phyloP scores from a whole-genome alignment of 1,140 invertebrate genomes.

The Drosophila melanogaster region Release_6_plus_ISO1_MT NT_033777.3:9199501-9200000 shows the following conservation, averaged over 20 bases:
- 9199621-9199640: not conserved
- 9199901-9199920: conserved; percentile 46
- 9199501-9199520: conserved; percentile 23
- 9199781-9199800: no score
- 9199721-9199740: not conserved
- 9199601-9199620: conserved; percentile 9
- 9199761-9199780: not conserved
- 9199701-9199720: conserved; percentile 65
- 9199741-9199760: not conserved
- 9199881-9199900: no score
- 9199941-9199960: conserved; percentile 14
- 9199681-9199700: conserved; percentile 46
- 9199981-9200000: conserved; percentile 67
- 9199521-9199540: conserved; percentile 55
- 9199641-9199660: conserved; percentile 24
- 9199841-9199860: conserved; percentile 68
- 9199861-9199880: conserved; percentile 62
- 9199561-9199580: conserved; percentile 57
- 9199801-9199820: not conserved
- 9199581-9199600: conserved; percentile 16
- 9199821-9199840: not conserved
- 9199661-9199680: conserved; percentile 7
- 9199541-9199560: conserved; percentile 66
- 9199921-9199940: conserved; percentile 51
- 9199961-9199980: conserved; percentile 33